Base-by-base conservation (phyloP, 2,888 invertebrate species). In the Caradrina kadenii region DNA sequence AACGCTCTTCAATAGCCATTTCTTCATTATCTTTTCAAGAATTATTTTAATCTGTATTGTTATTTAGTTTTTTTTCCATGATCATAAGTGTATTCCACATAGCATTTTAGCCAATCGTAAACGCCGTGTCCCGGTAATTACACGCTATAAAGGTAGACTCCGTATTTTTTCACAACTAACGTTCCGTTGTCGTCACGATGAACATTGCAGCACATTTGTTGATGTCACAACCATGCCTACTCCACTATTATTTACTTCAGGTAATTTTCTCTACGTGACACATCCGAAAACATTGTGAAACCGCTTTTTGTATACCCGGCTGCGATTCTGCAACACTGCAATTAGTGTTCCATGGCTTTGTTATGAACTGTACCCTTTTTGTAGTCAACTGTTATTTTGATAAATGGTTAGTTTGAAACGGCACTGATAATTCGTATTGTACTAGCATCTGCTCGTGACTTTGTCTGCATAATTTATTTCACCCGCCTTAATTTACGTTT, bases 211-310 rank as follows among this genome's bases (percentile, higher is more conserved):
- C 76, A 81, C 80, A 86, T 87, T 86, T 83, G 79, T 82, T 74
- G 81, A 81, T 88, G 89, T 88, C 86, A 85, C 87, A 87, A 88
- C 70, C 69, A 70, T 71, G 65, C 48, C 75, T 80, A 78, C 82
- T 77, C 69, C 77, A 74, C 82, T 82, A 77, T 84, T 84, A 84
- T 84, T 82, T 86, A 82, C 85, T 85, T 81, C 80, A 73, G 77
- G 82, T 79, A 86, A 88, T 88, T 88, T 86, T 62, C 72, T 76
- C 83, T 83, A 86, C 84, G 87, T 87, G 89, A 84, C 88, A 84
- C 85, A 89, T 88, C 87, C 87, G 80, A 88, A 87, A 87, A 82
- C 79, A 79, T 87, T 88, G 86, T 82, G 81, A 81, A 74, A 81
- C 67, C 31, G 60, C 63, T 70, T 79, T 83, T 80, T 75, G 78